These are phyloP conservation scores for Leucania comma DNA, from an alignment of 2,888 invertebrate species.

Conservation along the genomic window DNA sequence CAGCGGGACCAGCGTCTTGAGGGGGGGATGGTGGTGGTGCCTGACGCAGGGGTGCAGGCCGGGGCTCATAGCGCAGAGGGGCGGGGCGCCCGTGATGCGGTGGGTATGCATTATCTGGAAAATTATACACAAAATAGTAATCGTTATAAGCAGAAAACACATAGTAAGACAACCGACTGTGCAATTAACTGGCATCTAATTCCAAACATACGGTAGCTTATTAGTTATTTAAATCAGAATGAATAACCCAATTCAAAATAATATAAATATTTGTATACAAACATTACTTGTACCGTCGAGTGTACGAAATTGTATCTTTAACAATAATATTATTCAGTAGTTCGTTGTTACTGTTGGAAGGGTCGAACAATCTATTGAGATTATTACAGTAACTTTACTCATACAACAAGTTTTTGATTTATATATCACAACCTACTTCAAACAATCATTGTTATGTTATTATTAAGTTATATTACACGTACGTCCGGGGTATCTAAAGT, in stretches of 20 bases:
- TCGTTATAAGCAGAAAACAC: no score
- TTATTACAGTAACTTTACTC: conserved; percentile 57
- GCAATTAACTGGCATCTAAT: neutral
- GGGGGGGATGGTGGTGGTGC: conserved; percentile 70
- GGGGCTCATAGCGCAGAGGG: conserved; percentile 71
- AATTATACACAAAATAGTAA: neutral
- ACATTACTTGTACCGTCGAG: conserved; percentile 20
- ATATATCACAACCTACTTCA: conserved; percentile 60
- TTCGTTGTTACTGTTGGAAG: conserved; percentile 32
- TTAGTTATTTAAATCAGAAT: conserved; percentile 6
- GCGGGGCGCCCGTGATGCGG: conserved; percentile 71
- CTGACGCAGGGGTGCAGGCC: conserved; percentile 70
- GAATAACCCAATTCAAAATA: conserved; percentile 16
- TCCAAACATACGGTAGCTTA: neutral
- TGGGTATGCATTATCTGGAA: conserved; percentile 76
- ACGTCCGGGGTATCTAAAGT: conserved; percentile 83
- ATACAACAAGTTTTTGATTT: conserved; percentile 65
- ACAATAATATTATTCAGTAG: conserved; percentile 50
- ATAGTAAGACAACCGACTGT: neutral
- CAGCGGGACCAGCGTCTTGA: conserved; percentile 66
- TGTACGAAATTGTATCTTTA: conserved; percentile 47
- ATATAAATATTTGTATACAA: neutral
- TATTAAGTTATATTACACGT: conserved; percentile 71
- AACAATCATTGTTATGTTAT: conserved; percentile 64
- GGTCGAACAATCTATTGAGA: conserved; percentile 56